These are phyloP conservation scores for Charaxes varanes DNA, from an alignment of 1,140 invertebrate genomes.

Conservation along the genomic window DNA sequence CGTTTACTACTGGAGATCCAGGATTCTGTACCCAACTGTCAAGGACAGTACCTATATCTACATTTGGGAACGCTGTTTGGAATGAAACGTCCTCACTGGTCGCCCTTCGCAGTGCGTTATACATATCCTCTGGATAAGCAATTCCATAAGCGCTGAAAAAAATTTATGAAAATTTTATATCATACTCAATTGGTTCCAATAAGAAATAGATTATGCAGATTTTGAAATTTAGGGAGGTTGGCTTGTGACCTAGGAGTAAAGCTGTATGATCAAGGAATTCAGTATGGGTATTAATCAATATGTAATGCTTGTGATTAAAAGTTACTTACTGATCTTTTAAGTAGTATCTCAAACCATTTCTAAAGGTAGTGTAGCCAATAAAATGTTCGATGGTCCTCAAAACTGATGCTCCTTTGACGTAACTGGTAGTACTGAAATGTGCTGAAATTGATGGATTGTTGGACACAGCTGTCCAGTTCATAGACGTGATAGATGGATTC, in stretches of 20 bases:
- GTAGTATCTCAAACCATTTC: slow-evolving; percentile 75
- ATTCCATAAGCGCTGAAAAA: slow-evolving; percentile 73
- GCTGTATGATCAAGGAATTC: no score
- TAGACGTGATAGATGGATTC: slow-evolving; percentile 75
- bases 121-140: slow-evolving; percentile 77
- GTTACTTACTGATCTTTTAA: slow-evolving; percentile 70
- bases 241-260: no score
- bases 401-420: slow-evolving; percentile 80
- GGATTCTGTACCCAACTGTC: slow-evolving; percentile 83
- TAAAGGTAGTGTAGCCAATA: slow-evolving; percentile 80
- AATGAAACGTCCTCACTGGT: slow-evolving; percentile 83
- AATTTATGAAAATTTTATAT: no score
- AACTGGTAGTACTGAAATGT: slow-evolving; percentile 83
- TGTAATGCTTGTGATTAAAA: no score
- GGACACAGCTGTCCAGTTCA: slow-evolving; percentile 64
- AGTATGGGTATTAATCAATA: no score
- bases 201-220: no score
- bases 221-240: no score
- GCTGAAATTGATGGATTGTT: slow-evolving; percentile 68
- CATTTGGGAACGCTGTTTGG: slow-evolving; percentile 66
- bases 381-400: slow-evolving; percentile 86
- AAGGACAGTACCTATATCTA: slow-evolving; percentile 73
- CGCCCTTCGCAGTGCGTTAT: slow-evolving; percentile 77
- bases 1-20: slow-evolving; percentile 82
- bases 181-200: no score